These are phyloP conservation scores for Ctenoplectra terminalis DNA, from an alignment of 1,140 invertebrate species.

Conservation along the genomic window DNA sequence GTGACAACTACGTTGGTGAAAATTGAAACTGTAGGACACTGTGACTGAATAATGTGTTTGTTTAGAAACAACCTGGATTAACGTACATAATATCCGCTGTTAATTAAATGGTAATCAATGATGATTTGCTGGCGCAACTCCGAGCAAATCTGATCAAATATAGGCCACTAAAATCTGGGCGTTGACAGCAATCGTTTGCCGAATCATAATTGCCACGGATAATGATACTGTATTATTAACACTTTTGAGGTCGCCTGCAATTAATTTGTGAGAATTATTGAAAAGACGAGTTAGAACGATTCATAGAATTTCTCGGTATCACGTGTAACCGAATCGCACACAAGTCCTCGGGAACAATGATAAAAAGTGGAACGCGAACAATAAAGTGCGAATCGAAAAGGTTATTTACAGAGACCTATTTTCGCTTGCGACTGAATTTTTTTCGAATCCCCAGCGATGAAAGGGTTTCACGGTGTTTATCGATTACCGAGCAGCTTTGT, in stretches of 20 bases:
- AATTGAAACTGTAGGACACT: background rate
- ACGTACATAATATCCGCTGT: slow-evolving; percentile 12
- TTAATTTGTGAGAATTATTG: slow-evolving; percentile 13
- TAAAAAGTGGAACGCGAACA: slow-evolving; percentile 20
- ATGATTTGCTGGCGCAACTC: background rate
- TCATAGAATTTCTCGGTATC: background rate
- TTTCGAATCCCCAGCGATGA: background rate
- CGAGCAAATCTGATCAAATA: slow-evolving; percentile 3
- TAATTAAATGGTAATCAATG: slow-evolving; percentile 28
- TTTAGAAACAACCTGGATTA: background rate
- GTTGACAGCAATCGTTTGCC: background rate
- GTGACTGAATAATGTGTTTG: background rate
- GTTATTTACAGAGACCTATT: slow-evolving; percentile 25
- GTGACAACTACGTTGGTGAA: background rate
- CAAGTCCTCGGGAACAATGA: background rate
- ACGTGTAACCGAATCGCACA: background rate
- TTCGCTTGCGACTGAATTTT: background rate
- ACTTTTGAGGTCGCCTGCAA: background rate
- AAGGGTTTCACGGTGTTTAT: background rate
- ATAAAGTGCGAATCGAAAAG: slow-evolving; percentile 15
- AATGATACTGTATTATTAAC: background rate
- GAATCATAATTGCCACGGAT: background rate
- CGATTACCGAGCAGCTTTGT: background rate
- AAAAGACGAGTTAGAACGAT: background rate
- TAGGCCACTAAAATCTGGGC: background rate